These are phyloP conservation scores for Paramisgurnus dabryanus DNA, from an alignment of 2,113 vertebrate species.

Conservation along the genomic window DNA sequence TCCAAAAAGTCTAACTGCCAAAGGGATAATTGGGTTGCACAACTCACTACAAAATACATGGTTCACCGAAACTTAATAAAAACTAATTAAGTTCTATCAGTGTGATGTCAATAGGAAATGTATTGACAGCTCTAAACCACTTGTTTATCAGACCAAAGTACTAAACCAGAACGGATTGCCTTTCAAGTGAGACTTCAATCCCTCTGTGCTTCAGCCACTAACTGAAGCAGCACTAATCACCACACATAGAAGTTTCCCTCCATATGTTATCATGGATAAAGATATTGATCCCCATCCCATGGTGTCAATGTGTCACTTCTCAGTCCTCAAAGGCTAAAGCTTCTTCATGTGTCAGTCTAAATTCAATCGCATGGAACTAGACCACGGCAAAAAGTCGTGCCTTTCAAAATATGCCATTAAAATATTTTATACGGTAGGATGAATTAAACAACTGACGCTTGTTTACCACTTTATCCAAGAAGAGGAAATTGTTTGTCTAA, in stretches of 20 bases:
- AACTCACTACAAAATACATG: no score
- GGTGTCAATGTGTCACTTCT: slow-evolving; percentile 52
- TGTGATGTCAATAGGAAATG: no score
- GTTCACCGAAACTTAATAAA: no score
- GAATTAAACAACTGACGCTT: neutral
- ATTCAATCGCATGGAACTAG: slow-evolving; percentile 17
- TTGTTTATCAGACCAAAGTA: neutral
- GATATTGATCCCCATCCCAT: slow-evolving; percentile 50
- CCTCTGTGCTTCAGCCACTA: slow-evolving; percentile 26
- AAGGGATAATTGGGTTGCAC: no score
- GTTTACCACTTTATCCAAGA: neutral
- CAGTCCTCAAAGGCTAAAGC: slow-evolving; percentile 41
- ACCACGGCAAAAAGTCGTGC: neutral
- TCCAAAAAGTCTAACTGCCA: no score
- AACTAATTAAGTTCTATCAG: no score
- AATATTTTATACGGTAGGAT: neutral
- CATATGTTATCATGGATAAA: slow-evolving; percentile 41
- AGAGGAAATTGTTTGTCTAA: neutral
- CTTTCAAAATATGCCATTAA: neutral
- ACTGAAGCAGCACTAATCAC: slow-evolving; percentile 53
- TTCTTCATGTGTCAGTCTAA: slow-evolving; percentile 35
- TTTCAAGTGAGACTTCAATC: slow-evolving; percentile 10
- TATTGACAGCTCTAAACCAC: no score
- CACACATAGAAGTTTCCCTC: slow-evolving; percentile 43
- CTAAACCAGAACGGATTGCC: neutral